Evolutionary conservation across 1,140 invertebrate genomes (phyloP), one percentile per base, ranked within the genome.

Genomic region (Lasaia peninsularis): DNA sequence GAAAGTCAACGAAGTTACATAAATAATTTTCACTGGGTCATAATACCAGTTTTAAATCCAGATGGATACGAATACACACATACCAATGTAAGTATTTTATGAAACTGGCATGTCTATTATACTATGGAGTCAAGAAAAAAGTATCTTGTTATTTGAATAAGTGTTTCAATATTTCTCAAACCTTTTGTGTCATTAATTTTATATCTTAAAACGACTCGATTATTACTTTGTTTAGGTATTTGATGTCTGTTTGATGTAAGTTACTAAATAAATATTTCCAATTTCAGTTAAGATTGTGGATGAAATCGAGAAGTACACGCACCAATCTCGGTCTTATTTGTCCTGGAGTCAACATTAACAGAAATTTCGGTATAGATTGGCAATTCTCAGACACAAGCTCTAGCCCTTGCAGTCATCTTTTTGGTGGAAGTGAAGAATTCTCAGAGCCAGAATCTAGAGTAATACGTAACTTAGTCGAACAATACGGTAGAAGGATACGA

Each of bases 11-110:
- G 9, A 5, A 73, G 83, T 10, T 68, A 92, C 35, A 68, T 94
- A 10, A 82, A 92, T 40, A 82, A 81, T 21, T 87, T 92, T 56
- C 92, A 94, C 32, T 95, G 94, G 94, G 93, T 94, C 62, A 83
- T 95, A 8, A 82, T 95, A 51, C 94, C 94, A 0, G 88, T 92
- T 21, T 71, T 92, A 1, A 95, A 95, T 80, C 95, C 95, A 9
- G 95, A 97, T 87, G 95, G 96, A 50, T 96, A 94, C 73, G 93
- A 91, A 34, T 96, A 92, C 69, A 92, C 94, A 0, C 92, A 94
- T 65, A 90, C 88, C 0, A 84, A 69, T 37, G 92, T 93, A 84
- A 90, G 82, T 81, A 2, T 28, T 28, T 28, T 2, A 28, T 3
- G 0, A 7, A 28, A 28, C 2, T 24, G 21, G 24, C 7, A 24